A percentile compares a stretch with the other conserved stretches of the same genome.
phyloP scores from a whole-genome alignment of 1,140 invertebrate species.

The Hylaeus volcanicus region DNA sequence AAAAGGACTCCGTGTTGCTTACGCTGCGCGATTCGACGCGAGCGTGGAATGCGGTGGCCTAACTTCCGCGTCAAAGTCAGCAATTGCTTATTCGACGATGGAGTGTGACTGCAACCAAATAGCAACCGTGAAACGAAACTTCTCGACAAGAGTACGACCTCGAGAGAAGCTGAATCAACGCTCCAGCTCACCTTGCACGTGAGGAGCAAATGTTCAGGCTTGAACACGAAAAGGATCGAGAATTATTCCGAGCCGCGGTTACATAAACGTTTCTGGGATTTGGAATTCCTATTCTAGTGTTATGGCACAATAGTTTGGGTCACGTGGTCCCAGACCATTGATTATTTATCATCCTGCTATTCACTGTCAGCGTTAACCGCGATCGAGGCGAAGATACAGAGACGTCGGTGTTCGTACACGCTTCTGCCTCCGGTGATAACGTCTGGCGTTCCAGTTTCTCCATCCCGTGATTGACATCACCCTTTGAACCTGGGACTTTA shows the following conservation, averaged over 20 bases:
- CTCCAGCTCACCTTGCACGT: neutral
- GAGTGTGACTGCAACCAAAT: neutral
- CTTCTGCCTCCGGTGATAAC: neutral
- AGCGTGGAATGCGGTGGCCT: slow-evolving; percentile 4
- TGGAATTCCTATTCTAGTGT: neutral
- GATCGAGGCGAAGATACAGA: neutral
- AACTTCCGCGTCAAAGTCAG: neutral
- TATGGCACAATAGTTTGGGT: neutral
- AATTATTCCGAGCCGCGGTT: neutral
- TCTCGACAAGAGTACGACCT: slow-evolving; percentile 29
- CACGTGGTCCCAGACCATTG: neutral
- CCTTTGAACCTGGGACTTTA: neutral
- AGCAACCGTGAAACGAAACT: neutral
- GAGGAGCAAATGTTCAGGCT: neutral
- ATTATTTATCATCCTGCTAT: slow-evolving; percentile 14
- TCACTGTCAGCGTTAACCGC: neutral
- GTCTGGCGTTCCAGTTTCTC: neutral
- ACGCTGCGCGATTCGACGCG: neutral
- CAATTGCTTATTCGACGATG: neutral
- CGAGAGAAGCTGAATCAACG: slow-evolving; percentile 4
- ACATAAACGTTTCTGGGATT: neutral
- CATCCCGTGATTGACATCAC: neutral
- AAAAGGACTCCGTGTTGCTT: neutral
- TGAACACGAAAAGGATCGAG: neutral
- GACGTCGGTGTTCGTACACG: neutral